Evolutionary conservation across 2,113 vertebrate species (phyloP), one percentile per base, ranked within the genome.

Genomic region (Ictidomys tridecemlineatus): DNA sequence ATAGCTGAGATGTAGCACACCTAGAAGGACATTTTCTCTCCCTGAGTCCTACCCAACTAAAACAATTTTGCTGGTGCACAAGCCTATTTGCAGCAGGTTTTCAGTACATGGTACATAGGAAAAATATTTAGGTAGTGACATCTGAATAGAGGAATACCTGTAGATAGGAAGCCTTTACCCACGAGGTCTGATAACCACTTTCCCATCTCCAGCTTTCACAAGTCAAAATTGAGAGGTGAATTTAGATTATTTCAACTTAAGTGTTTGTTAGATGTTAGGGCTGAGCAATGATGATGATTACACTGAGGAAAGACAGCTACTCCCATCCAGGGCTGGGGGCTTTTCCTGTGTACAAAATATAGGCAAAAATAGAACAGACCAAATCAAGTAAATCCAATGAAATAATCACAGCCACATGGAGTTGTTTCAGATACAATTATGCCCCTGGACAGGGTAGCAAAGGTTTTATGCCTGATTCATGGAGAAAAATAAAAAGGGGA

Each of bases 41-140:
- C 37, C 45, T 51, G 28, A 83, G 45, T 86, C 30, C 42, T 92
- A 70, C 7, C 58, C 51, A 88, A 34, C 37, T 84, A 67, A 96
- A 94, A 86, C n/a, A 5, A 92, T 89, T 92, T 90, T 96, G 18
- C 24, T 90, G 11, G 12, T 91, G 3, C 70, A 85, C 63, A 90
- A 85, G 78, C 12, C 58, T 42, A 94, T 53, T 87, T 37, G 76
- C 12, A 78, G 17, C 8, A 90, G 45, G 6, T 48, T 93, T 95
- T 82, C 51, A 67, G 16, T 42, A 87, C 76, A 76, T 88, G 58
- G 39, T 65, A 45, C 48, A 11, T 45, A 39, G 10, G 89, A 39
- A 67, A 94, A 92, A 67, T 89, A 61, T 92, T 96, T 92, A 70
- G 37, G 24, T 56, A 53, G 42, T 76, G 30, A 92, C 42, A 85